Conservation (phyloP, 92 coral and sea anemone species). For the Meandrina meandrites region DNA sequence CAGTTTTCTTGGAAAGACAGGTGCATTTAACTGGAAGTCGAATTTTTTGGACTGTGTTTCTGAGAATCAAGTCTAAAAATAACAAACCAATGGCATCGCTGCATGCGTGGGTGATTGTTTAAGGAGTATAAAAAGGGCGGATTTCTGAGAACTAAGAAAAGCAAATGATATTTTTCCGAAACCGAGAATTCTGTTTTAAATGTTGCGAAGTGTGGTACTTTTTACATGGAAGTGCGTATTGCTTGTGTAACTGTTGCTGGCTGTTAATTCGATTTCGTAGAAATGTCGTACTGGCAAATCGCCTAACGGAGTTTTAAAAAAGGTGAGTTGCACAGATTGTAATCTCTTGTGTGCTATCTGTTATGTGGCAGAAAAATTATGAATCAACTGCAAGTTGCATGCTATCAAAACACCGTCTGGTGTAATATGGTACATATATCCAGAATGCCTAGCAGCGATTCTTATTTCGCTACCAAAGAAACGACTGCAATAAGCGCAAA, state of each 20-base stretch:
- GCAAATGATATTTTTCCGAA: background rate
- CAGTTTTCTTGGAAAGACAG: background rate
- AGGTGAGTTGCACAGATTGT: background rate
- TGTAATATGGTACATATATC: background rate
- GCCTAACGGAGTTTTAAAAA: background rate
- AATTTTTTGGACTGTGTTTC: background rate
- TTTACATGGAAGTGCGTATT: background rate
- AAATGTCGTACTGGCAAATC: background rate
- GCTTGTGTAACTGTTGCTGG: background rate
- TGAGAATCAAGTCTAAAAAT: constrained; percentile 1
- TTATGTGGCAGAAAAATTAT: too few species aligned
- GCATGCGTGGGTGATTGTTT: background rate
- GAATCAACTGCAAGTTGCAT: background rate
- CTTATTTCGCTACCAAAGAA: background rate
- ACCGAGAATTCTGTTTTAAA: background rate
- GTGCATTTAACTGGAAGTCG: background rate
- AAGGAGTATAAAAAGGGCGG: background rate
- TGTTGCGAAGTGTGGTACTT: background rate
- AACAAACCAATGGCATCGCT: background rate
- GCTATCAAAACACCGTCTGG: background rate
- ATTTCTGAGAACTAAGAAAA: background rate
- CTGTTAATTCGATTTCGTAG: background rate
- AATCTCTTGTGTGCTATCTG: background rate
- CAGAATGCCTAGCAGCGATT: background rate
- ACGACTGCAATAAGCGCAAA: background rate